Evolutionary conservation across 2,888 invertebrate genomes (phyloP).

Genomic region (Molanna angustata): DNA sequence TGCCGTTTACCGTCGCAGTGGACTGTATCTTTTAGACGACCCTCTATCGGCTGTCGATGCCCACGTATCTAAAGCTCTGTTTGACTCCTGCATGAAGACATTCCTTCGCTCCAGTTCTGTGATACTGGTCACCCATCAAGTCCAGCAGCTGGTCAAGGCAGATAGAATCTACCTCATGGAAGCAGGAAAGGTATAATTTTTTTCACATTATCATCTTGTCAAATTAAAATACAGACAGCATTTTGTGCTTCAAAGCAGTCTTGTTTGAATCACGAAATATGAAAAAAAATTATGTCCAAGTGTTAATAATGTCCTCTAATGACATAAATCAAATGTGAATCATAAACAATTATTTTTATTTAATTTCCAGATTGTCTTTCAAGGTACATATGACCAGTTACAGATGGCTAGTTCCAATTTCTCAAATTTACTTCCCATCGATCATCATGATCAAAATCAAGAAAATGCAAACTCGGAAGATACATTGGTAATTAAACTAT

Average conservation of each 20-base stretch:
- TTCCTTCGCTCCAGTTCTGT: constrained; percentile 54
- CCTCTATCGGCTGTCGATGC: constrained; percentile 62
- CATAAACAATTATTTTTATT: no score
- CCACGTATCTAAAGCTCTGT: constrained; percentile 58
- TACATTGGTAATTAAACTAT: no score
- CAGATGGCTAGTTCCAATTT: constrained; percentile 78
- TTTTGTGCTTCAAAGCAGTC: not conserved
- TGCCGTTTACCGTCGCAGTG: constrained; percentile 60
- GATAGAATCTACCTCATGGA: constrained; percentile 49
- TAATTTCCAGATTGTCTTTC: constrained; percentile 9
- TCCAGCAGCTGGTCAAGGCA: constrained; percentile 56
- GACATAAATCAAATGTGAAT: no score
- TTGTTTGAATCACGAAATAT: not conserved
- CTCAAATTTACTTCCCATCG: constrained; percentile 59
- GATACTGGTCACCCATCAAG: constrained; percentile 65
- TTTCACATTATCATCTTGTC: not conserved
- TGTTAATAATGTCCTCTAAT: no score
- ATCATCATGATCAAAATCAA: no score
- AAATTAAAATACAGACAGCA: not conserved
- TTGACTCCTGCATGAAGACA: constrained; percentile 42
- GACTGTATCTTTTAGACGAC: constrained; percentile 64
- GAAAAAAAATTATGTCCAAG: not conserved
- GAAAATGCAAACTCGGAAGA: no score
- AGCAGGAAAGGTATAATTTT: constrained; percentile 40
- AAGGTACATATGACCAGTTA: constrained; percentile 79